Evolutionary conservation across 2,888 invertebrate species (phyloP).

Genomic region (Dione juno): DNA sequence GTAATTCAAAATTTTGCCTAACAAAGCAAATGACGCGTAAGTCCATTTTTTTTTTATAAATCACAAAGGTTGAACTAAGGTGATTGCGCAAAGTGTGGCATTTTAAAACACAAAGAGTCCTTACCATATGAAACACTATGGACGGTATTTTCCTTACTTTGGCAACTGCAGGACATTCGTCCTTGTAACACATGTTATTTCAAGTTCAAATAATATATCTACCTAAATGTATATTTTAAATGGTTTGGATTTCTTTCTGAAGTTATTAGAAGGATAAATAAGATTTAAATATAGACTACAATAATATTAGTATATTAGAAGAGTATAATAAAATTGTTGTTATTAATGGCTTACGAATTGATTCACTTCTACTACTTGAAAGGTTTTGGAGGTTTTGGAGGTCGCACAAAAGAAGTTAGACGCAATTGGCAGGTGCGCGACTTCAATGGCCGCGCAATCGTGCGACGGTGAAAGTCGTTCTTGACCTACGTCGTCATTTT

Average conservation of each 20-base stretch:
- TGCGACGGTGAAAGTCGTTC: slow-evolving; percentile 48
- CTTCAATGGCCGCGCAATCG: slow-evolving; percentile 34
- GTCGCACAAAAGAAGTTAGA: slow-evolving; percentile 25
- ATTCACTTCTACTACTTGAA: slow-evolving; percentile 4
- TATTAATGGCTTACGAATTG: background rate
- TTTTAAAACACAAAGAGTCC: background rate
- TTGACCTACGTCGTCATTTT: slow-evolving; percentile 45
- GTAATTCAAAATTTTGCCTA: too few relatives aligned
- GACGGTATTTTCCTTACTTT: background rate
- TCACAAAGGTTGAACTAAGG: background rate
- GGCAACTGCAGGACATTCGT: background rate
- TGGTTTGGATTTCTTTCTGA: background rate
- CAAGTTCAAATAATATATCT: slow-evolving; percentile 3
- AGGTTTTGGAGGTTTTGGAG: slow-evolving; percentile 17
- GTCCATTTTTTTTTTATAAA: background rate
- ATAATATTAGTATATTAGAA: background rate
- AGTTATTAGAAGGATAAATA: too few relatives aligned
- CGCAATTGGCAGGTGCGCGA: slow-evolving; percentile 37
- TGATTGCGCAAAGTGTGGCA: background rate
- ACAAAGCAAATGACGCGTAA: background rate
- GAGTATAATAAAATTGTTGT: background rate
- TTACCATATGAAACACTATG: slow-evolving; percentile 1
- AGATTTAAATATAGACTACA: too few relatives aligned
- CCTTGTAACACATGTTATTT: background rate
- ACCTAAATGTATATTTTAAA: background rate